Evolutionary conservation across 37 sponge, comb jelly and placozoan species (phyloP), one percentile per base, ranked within the genome.

Genomic region (Spongilla lacustris): DNA sequence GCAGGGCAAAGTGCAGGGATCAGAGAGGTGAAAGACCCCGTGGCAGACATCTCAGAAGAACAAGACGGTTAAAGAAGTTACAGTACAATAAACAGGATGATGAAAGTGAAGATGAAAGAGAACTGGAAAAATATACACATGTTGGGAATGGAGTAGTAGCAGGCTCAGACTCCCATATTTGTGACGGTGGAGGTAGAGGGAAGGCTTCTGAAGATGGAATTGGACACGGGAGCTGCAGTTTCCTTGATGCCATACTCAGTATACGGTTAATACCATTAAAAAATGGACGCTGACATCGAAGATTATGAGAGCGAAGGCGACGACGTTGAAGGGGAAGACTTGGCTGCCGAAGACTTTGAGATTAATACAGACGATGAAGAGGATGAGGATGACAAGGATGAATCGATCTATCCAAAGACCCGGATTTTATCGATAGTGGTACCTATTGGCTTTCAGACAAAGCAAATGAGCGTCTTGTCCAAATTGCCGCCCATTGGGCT

Each of bases 211-310:
- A 30, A 72, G 1, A 34, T 77, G 78, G 78, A 77, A 37, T 33
- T 77, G 37, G 78, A 77, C 33, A 77, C 78, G 49, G 78, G 58
- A 17, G 58, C 58, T 31, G 73, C 73, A 17, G 73, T 58, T 58
- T 19, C 21, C 19, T 58, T 58, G 58, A 58, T 58, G 58, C 58
- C 58, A 6, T 41, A 41, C 41, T 41, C 41, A 9, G 41, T 41
- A 41, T 41, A n/a, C n/a, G n/a, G n/a, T n/a, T n/a, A n/a, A n/a
- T n/a, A n/a, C n/a, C 46, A 46, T 10, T 46, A 46, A 46, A 46
- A 10, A 46, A 46, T 46, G 8, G 46, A 46, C 46, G 46, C 46
- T 8, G 46, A 46, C 46, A 46, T 46, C 46, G 46, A 46, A 46
- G 46, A 46, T 46, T 4, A 46, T 46, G 46, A 46, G 46, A 46